Base-by-base conservation (phyloP, 1,140 invertebrate genomes). In the Dermatophagoides farinae region DNA sequence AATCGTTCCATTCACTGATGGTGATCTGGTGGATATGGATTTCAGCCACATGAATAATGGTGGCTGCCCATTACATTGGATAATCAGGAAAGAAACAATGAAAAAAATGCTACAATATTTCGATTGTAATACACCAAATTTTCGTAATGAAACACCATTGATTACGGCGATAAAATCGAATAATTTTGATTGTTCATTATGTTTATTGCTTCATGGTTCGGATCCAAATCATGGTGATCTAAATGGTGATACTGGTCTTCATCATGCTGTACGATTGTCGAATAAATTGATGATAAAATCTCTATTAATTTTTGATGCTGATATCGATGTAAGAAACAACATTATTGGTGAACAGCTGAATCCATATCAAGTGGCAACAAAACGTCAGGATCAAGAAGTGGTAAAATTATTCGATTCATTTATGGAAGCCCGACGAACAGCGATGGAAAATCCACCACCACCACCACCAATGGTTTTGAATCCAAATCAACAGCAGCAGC, bases 51-150 rank as follows among this genome's bases (percentile, higher is more conserved):
- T 67, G 1, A 67, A 70, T 69, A 88, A 93, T 66, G 88, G 88
- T 1, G 88, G 88, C 0, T 92, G 86, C 0, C 86, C 89, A 0
- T 68, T 95, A 22, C 91, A 96, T 69, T 93, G 88, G 88, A 83
- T 85, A 0, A 79, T 78, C 59, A 87, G 84, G 16, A 77, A 81
- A 38, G 50, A 70, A 69, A 59, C 66, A 14, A 63, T 91, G 6
- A 81, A 84, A 60, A 79, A 81, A 1, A 69, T 93, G 1, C 78
- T 87, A 10, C 80, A 86, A 61, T 79, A 81, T 53, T 90, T 87
- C 68, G 79, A 86, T 66, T 80, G 93, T 2, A 82, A 95, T 70
- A 79, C 83, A 5, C 65, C 80, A 0, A 90, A 92, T 71, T 86
- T 88, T 65, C 78, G 85, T 57, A 80, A 82, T 0, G 74, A 82